Conservation (phyloP, 2,113 vertebrate species). For the Peromyscus leucopus region DNA sequence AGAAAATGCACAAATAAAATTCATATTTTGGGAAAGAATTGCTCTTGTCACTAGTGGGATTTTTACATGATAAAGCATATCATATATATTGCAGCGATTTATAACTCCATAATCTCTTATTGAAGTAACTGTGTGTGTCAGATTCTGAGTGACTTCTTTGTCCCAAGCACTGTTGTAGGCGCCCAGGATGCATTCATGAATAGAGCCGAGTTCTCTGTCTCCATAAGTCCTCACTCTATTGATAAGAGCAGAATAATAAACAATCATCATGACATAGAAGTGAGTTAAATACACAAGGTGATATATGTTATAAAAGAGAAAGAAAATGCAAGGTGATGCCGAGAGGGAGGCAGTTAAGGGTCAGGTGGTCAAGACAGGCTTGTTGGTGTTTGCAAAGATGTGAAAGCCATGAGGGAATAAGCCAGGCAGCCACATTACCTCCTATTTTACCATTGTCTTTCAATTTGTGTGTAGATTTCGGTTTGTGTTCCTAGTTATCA, state of each 20-base stretch:
- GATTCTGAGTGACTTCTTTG: background rate
- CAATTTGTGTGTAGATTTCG: background rate
- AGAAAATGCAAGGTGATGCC: background rate
- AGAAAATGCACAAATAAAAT: conserved; percentile 10
- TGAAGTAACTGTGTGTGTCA: background rate
- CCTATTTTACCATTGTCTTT: conserved; percentile 3
- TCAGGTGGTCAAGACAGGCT: background rate
- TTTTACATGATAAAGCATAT: conserved; percentile 5
- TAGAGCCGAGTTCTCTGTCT: background rate
- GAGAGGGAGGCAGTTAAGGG: background rate
- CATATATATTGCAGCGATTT: conserved; percentile 34
- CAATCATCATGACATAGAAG: background rate
- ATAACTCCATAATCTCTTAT: background rate
- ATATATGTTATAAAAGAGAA: background rate
- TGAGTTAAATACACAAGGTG: background rate
- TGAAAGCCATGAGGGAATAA: background rate
- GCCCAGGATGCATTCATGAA: background rate
- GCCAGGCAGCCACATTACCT: background rate
- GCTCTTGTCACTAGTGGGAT: background rate
- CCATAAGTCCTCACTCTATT: background rate
- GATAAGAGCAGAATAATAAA: background rate
- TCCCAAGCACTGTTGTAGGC: background rate
- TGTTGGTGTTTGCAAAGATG: background rate
- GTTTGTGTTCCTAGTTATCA: background rate
- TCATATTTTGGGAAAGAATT: conserved; percentile 17